Evolutionary conservation across 2,888 invertebrate genomes (phyloP), one percentile per base, ranked within the genome.

Genomic region (Argyresthia goedartella): DNA sequence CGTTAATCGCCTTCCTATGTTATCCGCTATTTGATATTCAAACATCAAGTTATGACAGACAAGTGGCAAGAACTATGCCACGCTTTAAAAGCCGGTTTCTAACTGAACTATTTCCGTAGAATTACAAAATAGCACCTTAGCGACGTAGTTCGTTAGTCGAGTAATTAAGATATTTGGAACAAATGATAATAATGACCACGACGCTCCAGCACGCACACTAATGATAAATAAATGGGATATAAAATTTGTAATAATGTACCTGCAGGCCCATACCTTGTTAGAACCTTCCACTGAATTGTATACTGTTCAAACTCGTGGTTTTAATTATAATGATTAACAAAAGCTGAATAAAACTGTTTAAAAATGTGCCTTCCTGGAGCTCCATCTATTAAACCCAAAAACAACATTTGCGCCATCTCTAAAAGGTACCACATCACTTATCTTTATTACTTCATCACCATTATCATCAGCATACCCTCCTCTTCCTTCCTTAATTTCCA

Each of bases 191-290:
- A 65, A 25, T 65, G 60, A 59, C 58, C 59, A 60, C 56, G 57
- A 51, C 57, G 51, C 57, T 53, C 56, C 55, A 50, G 57, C 25
- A 25, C 25, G 25, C 25, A 25, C 25, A 25, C 59, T 84, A 82
- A 84, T 75, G 76, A 74, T 61, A 69, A 73, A 76, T 78, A 77
- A 81, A 82, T 81, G 67, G 69, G 60, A 62, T 71, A 66, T 64
- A 63, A 54, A 60, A 66, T 64, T 63, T 59, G 57, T 69, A 67
- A 70, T 71, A 63, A 65, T 16, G 15, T n/a, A 7, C 55, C 53
- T 51, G 58, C 56, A 25, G 6, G 25, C 25, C 25, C 73, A 74
- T 57, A 72, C 54, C 57, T 62, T 61, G 65, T 50, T 49, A 62
- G 64, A 60, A 56, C 57, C 58, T 58, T 56, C 57, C 53, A 53